Evolutionary conservation across 53 echinoderm and acorn worm genomes (phyloP).

Genomic region (Luidia sarsii): DNA sequence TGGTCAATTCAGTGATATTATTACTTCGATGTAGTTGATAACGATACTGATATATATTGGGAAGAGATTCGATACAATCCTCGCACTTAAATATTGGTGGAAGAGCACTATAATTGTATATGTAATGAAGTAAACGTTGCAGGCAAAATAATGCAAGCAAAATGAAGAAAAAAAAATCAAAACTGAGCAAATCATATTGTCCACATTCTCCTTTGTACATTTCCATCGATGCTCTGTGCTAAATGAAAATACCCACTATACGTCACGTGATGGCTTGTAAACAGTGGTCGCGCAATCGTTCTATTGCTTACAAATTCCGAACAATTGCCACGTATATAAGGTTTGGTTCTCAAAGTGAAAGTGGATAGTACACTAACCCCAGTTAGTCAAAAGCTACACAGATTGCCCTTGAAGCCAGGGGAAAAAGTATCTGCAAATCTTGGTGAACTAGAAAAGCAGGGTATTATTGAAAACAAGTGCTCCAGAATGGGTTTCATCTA

Average conservation of each 20-base stretch:
- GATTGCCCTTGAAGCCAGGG: constrained; percentile 24
- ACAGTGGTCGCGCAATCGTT: no score
- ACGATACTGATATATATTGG: constrained; percentile 7
- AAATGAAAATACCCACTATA: no score
- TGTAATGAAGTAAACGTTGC: not conserved
- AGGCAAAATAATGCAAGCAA: no score
- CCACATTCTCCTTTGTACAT: no score
- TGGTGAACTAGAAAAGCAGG: constrained; percentile 50
- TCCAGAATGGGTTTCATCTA: constrained; percentile 65
- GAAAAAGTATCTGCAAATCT: constrained; percentile 57
- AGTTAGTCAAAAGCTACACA: not conserved
- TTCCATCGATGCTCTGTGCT: no score
- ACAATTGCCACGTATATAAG: not conserved
- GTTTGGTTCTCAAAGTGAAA: not conserved
- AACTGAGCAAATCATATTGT: no score
- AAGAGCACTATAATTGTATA: not conserved
- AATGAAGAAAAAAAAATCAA: not conserved
- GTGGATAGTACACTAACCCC: not conserved
- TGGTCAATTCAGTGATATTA: not conserved
- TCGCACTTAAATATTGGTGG: not conserved
- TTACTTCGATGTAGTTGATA: not conserved
- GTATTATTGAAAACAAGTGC: constrained; percentile 61
- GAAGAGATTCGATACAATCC: not conserved
- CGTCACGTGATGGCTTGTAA: no score
- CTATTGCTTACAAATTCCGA: not conserved